Conservation (phyloP, 2,888 invertebrate species). For the Lasioglossum zephyrum region DNA sequence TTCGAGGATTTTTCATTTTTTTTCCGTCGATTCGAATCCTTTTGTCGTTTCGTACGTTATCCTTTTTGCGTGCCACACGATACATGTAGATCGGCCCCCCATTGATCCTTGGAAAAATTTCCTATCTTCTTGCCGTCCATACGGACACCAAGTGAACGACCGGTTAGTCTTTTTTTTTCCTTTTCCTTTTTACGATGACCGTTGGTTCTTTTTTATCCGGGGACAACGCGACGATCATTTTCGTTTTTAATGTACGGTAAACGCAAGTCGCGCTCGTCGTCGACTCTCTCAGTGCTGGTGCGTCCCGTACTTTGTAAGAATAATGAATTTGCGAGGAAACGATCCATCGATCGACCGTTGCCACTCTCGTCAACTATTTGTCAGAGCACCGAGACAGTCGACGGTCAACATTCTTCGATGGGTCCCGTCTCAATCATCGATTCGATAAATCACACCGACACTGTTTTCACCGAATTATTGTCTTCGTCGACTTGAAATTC, state of each 20-base stretch:
- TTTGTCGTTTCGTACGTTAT: slow-evolving; percentile 11
- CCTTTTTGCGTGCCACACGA: slow-evolving; percentile 11
- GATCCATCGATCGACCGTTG: slow-evolving; percentile 5
- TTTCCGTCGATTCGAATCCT: neutral
- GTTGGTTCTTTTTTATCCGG: slow-evolving; percentile 28
- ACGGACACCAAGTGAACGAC: slow-evolving; percentile 46
- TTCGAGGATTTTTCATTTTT: slow-evolving; percentile 19
- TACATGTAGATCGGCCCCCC: slow-evolving; percentile 47
- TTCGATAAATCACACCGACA: neutral
- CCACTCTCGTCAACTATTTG: neutral
- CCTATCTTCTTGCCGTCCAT: slow-evolving; percentile 47
- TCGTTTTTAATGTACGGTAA: slow-evolving; percentile 17
- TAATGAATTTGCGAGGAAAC: neutral
- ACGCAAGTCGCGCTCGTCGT: slow-evolving; percentile 52
- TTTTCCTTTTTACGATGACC: slow-evolving; percentile 15
- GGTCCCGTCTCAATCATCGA: neutral
- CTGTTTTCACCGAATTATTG: neutral
- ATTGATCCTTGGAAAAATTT: slow-evolving; percentile 53
- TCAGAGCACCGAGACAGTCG: slow-evolving; percentile 29
- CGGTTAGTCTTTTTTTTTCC: slow-evolving; percentile 27
- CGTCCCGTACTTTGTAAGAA: neutral
- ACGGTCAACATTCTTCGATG: neutral
- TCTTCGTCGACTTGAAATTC: neutral
- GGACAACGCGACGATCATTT: slow-evolving; percentile 15
- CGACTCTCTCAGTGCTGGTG: slow-evolving; percentile 34